Conservation (phyloP, 1,140 invertebrate genomes). For the Drosophila malerkotliana region DNA sequence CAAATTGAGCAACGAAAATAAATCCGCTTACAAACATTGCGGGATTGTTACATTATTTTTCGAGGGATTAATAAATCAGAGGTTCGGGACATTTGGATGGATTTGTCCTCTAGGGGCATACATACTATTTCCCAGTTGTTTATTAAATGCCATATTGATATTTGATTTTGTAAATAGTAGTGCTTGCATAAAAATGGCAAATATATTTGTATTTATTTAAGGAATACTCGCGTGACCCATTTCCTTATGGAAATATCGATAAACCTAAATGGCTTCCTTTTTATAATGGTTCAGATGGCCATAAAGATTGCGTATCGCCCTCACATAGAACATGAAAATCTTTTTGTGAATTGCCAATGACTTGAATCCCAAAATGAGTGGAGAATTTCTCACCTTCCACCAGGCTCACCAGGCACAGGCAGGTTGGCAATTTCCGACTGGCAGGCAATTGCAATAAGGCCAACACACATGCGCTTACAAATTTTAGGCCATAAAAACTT, state of each 20-base stretch:
- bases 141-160: background rate
- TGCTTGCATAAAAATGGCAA: background rate
- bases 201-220: background rate
- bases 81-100: constrained; percentile 2
- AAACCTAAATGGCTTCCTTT: constrained; percentile 11
- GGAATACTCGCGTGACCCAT: background rate
- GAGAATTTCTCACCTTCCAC: constrained; percentile 10
- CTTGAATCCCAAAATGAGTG: constrained; percentile 28
- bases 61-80: constrained; percentile 36
- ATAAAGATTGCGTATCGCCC: constrained; percentile 26
- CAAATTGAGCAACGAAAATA: constrained; percentile 22
- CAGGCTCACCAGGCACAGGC: no score
- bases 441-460: constrained; percentile 41
- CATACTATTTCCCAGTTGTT: background rate
- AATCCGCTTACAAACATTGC: constrained; percentile 20
- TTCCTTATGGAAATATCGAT: background rate
- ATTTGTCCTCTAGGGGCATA: constrained; percentile 23
- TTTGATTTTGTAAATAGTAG: background rate
- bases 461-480: constrained; percentile 30
- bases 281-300: constrained; percentile 14
- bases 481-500: constrained; percentile 55
- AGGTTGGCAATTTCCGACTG: constrained; percentile 27
- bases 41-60: constrained; percentile 18
- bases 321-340: constrained; percentile 16
- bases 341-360: constrained; percentile 13